These are phyloP conservation scores for Halichoeres trimaculatus DNA, from an alignment of 2,113 vertebrate genomes.

Conservation along the genomic window DNA sequence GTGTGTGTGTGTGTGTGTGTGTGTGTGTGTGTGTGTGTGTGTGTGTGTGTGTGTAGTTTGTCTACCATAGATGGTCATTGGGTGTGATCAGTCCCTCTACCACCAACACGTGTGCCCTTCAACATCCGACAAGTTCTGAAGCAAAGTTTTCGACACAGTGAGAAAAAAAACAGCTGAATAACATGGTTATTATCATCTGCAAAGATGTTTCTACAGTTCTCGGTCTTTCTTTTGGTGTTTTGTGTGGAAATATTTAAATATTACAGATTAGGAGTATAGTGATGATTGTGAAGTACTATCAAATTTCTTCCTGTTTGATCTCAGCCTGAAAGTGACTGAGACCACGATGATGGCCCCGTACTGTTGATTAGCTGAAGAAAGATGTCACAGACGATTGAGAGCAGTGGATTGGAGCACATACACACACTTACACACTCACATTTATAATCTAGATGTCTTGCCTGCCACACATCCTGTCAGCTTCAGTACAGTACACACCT, in stretches of 20 bases:
- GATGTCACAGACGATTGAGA: slow-evolving; percentile 27
- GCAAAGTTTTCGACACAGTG: slow-evolving; percentile 11
- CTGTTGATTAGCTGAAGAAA: slow-evolving; percentile 50
- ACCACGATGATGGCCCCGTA: slow-evolving; percentile 60
- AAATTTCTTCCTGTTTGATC: slow-evolving; percentile 52
- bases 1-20: too few species aligned
- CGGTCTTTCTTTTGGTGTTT: slow-evolving; percentile 48
- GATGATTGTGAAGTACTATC: slow-evolving; percentile 72
- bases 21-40: too few species aligned
- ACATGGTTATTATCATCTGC: slow-evolving; percentile 27
- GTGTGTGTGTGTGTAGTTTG: slow-evolving; percentile 20
- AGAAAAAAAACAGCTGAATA: slow-evolving; percentile 15
- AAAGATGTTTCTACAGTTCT: slow-evolving; percentile 40
- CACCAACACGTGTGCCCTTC: slow-evolving; percentile 43
- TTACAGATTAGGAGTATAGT: slow-evolving; percentile 41
- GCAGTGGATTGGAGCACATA: slow-evolving; percentile 15
- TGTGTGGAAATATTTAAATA: slow-evolving; percentile 56
- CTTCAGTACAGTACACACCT: slow-evolving; percentile 28
- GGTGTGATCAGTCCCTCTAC: slow-evolving; percentile 25
- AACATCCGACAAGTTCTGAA: slow-evolving; percentile 31
- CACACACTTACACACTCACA: slow-evolving; percentile 8
- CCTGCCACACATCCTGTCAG: slow-evolving; percentile 30
- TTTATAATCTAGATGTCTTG: slow-evolving; percentile 42
- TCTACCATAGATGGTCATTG: slow-evolving; percentile 31
- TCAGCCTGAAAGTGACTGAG: slow-evolving; percentile 43